Base-by-base conservation (phyloP, 1,140 invertebrate species). In the Berghia stephanieae region DNA sequence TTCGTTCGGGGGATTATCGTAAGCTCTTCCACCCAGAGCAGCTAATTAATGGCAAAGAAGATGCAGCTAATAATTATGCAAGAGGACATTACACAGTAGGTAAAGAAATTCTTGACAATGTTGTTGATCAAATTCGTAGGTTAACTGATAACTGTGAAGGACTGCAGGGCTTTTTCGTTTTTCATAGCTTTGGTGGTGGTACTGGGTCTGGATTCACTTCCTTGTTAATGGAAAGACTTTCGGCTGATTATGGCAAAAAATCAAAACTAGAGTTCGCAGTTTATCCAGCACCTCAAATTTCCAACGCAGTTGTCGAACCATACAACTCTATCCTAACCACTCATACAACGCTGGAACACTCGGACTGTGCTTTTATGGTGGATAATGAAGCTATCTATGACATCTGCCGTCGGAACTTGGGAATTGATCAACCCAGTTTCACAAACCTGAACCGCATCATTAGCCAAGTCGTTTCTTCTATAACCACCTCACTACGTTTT, bases 141-240 rank as follows among this genome's bases (percentile, higher is more conserved):
- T 8, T 57, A 24, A 57, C 71, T 21, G 71, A 74, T 57, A 40
- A 57, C 34, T 74, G 71, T 57, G 24, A 49, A 18, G 46, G 46
- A 38, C 89, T 93, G 0, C 95, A 96, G 88, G 95, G 95, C 24
- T 96, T 96, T 89, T 91, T 97, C 21, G 94, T 96, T 40, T 74
- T 74, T 40, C 71, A 74, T 24, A 74, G 71, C 52, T 74, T 74
- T 27, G 71, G 71, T 0, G 96, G 96, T 60, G 95, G 95, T 52
- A 96, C 95, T 79, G 95, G 95, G 3, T 95, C 94, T 24, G 95
- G 95, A 6, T 96, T 96, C 90, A 95, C 94, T 3, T 95, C 95
- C 0, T 90, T 96, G 67, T 90, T 96, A 57, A 96, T 96, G 95
- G 95, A 96, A 90, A 91, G 94, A 77, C 91, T 96, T 16, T 94